Percentiles rank a stretch among this genome's conserved stretches.
These are phyloP conservation scores for Herpailurus yagouaroundi DNA, from an alignment of 2,113 vertebrate species.

Conservation along the genomic window DNA sequence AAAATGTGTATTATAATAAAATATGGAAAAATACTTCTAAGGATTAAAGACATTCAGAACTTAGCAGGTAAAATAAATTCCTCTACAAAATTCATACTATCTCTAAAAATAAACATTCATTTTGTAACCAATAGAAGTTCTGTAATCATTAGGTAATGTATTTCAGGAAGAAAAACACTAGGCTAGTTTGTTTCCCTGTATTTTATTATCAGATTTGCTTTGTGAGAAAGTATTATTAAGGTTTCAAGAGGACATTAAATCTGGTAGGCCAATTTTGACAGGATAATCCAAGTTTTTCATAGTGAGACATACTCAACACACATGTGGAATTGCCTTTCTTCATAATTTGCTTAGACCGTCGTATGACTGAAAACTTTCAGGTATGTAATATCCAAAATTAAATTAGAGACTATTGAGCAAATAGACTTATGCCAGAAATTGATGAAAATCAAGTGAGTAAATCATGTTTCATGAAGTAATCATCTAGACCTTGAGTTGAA, in stretches of 20 bases:
- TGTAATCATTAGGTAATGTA: conserved; percentile 6
- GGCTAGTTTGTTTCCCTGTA: neutral
- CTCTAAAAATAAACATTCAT: neutral
- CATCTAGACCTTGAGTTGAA: neutral
- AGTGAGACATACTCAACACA: neutral
- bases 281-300: conserved; percentile 67
- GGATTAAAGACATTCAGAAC: neutral
- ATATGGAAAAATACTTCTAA: neutral
- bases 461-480: conserved; percentile 30
- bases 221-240: conserved; percentile 44
- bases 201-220: conserved; percentile 64
- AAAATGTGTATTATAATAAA: neutral
- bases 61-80: neutral
- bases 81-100: neutral
- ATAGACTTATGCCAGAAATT: neutral
- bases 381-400: conserved; percentile 54
- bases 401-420: conserved; percentile 52
- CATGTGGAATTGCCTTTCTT: conserved; percentile 65
- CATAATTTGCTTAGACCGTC: conserved; percentile 46
- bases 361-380: conserved; percentile 55
- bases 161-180: conserved; percentile 35
- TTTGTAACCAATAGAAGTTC: conserved; percentile 3
- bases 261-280: conserved; percentile 65
- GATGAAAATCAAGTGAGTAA: neutral
- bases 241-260: conserved; percentile 64